Base-by-base conservation (phyloP, 2,113 vertebrate species). In the Thalassoma bifasciatum region DNA sequence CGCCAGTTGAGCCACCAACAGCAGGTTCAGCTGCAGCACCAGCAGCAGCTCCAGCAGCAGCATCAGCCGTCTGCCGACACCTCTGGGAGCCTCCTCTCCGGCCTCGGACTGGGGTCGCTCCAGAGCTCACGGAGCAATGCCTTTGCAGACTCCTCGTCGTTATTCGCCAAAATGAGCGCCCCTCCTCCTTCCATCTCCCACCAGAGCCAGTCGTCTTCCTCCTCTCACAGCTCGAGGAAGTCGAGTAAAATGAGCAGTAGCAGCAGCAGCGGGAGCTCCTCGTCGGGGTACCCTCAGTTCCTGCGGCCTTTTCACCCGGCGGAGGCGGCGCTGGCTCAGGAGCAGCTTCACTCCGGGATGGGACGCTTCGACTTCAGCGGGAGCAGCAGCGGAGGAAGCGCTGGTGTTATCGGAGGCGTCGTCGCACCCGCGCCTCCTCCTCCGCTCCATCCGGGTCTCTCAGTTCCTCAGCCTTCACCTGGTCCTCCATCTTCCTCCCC, bases 101-200 rank as follows among this genome's bases (percentile, higher is more conserved):
- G 94, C 42, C 93, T 95, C 8, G 86, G 94, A 10, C 89, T 95
- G 1, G 90, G 93, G 0, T 89, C 93, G 8, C 90, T 95, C 38
- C 94, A 93, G 88, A 87, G 85, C 22, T 92, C 93, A 2, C 90
- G 94, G 60, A 86, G 91, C 38, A 93, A 94, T 46, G 92, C 93
- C 38, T 95, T 95, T 0, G 91, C 94, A 0, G 94, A 94, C 83
- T 94, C 93, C 0, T 94, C 94, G 0, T 95, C 94, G 0, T 59
- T 94, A 16, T 95, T 95, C 13, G 92, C 93, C 88, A 95, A 95
- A 84, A 95, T 95, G 93, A 84, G 91, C 2, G 93, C 93, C 22
- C 92, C 92, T 1, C 91, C 92, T 17, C 88, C 93, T 2, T 82
- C 94, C 57, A 89, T 94, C 75, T 89, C 92, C 26, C 94, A 94